phyloP scores from a whole-genome alignment of 2,113 vertebrate genomes.

The Lichenostomus cassidix region DNA sequence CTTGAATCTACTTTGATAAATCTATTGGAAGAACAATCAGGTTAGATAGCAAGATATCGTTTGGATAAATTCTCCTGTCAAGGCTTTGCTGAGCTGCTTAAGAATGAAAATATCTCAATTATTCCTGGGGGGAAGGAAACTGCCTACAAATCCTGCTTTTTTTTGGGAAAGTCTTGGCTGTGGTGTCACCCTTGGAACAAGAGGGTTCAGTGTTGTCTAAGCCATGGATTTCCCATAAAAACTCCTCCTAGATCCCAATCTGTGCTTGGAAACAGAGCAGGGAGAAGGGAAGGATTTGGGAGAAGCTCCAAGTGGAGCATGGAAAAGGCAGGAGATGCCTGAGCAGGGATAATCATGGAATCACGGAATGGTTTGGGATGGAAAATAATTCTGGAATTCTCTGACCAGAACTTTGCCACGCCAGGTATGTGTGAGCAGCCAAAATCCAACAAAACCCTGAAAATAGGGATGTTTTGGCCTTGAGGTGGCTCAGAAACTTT shows the following conservation, averaged over 20 bases:
- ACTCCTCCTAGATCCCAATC: no score
- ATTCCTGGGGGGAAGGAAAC: neutral
- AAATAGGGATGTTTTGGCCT: neutral
- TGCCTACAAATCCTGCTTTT: neutral
- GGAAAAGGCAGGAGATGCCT: neutral
- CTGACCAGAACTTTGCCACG: neutral
- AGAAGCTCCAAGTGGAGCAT: neutral
- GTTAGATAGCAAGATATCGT: neutral
- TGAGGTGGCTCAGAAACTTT: neutral
- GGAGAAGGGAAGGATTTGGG: neutral
- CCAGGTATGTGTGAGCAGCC: neutral
- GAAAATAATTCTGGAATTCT: neutral
- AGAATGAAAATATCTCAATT: neutral
- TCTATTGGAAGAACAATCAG: neutral
- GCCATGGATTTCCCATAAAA: neutral
- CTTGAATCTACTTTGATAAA: neutral
- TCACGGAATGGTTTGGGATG: accelerated
- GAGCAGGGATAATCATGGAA: neutral
- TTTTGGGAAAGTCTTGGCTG: no score
- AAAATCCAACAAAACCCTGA: accelerated
- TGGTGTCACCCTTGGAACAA: accelerated
- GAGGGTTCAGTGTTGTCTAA: neutral
- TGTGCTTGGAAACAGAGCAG: neutral
- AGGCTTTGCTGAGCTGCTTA: neutral
- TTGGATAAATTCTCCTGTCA: neutral